These are phyloP conservation scores for Vandiemenella viatica DNA, from an alignment of 2,888 invertebrate species.

Conservation along the genomic window DNA sequence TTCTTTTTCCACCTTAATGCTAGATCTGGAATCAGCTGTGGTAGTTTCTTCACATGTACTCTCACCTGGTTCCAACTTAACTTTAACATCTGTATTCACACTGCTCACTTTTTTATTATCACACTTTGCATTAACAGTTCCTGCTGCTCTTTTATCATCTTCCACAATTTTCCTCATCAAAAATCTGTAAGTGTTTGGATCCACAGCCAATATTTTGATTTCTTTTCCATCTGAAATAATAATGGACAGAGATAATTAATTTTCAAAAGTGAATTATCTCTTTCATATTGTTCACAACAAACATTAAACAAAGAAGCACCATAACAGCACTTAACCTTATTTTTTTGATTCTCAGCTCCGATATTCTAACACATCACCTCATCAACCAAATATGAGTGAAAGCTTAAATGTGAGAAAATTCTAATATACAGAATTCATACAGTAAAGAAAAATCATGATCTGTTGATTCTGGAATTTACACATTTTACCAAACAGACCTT, in stretches of 20 bases:
- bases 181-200: conserved; percentile 61
- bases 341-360: too few species aligned
- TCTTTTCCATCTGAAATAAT: conserved; percentile 38
- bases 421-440: neutral
- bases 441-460: neutral
- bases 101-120: neutral
- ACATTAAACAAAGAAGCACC: too few species aligned
- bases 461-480: too few species aligned
- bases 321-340: too few species aligned
- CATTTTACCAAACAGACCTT: too few species aligned
- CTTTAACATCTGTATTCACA: neutral
- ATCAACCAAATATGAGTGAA: too few species aligned
- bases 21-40: neutral
- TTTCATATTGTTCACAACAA: neutral
- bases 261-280: neutral
- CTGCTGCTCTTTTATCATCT: conserved; percentile 30
- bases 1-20: neutral
- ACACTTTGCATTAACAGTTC: neutral
- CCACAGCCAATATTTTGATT: conserved; percentile 62
- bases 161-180: conserved; percentile 42
- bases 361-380: too few species aligned
- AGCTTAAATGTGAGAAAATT: too few species aligned
- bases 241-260: neutral
- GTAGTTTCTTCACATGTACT: neutral
- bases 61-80: too few species aligned